These are phyloP conservation scores for Sycophila texana DNA, from an alignment of 2,888 invertebrate species.

Conservation along the genomic window DNA sequence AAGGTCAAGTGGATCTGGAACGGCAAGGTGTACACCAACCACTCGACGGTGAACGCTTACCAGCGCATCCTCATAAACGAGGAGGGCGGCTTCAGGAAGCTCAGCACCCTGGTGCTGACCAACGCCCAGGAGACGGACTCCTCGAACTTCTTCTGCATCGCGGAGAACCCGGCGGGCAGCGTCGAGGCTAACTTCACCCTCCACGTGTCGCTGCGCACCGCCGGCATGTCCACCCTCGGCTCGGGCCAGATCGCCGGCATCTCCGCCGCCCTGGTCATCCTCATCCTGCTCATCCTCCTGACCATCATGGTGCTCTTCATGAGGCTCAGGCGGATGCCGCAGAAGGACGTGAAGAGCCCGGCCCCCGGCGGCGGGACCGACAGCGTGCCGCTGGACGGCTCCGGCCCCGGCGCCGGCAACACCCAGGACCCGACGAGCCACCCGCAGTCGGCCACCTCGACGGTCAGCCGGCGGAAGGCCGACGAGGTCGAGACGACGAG, in stretches of 20 bases:
- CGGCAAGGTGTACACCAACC: constrained; percentile 86
- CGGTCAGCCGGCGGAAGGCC: constrained; percentile 64
- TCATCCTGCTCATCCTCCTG: constrained; percentile 85
- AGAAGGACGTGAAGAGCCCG: constrained; percentile 86
- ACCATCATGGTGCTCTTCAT: constrained; percentile 85
- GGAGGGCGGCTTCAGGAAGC: constrained; percentile 87
- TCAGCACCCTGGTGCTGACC: constrained; percentile 85
- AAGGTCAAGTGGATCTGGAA: constrained; percentile 92
- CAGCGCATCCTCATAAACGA: constrained; percentile 87
- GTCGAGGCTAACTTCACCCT: constrained; percentile 93
- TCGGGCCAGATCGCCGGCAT: constrained; percentile 91
- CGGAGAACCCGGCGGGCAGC: constrained; percentile 91
- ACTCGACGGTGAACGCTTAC: constrained; percentile 86
- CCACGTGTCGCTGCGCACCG: constrained; percentile 86
- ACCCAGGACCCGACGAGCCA: constrained; percentile 54
- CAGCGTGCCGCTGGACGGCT: constrained; percentile 57
- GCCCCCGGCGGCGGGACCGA: constrained; percentile 79
- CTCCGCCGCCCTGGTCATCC: constrained; percentile 87
- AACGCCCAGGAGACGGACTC: constrained; percentile 90
- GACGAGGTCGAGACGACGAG: constrained; percentile 61
- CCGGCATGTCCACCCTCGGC: constrained; percentile 88
- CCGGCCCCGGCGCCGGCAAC: constrained; percentile 51
- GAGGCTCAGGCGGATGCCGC: constrained; percentile 84
- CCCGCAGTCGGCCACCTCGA: constrained; percentile 58
- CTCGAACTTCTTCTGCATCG: constrained; percentile 91